Base-by-base conservation (phyloP, 2,797 vertebrate genomes). In the Sparidentex hasta region DNA sequence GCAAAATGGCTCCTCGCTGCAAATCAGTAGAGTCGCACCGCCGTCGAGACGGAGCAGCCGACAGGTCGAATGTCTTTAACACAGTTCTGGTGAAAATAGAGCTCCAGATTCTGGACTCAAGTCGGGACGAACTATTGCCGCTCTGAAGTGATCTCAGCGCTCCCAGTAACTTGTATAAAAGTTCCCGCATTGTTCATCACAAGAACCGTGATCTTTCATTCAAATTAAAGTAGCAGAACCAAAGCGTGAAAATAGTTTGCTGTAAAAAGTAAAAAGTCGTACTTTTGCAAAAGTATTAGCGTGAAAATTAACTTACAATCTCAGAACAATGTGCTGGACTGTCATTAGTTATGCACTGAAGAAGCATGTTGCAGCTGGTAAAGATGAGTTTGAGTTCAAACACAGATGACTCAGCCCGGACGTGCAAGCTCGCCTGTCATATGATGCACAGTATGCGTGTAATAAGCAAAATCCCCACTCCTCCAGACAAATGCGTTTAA, bases 71-170 rank as follows among this genome's bases (percentile, higher is more conserved):
- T 25, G 21, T 50, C 25, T 74, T n/a, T 59, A 12, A 80, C 58
- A 25, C 5, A 66, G 43, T 61, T 27, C 21, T 12, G 17, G 9
- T 62, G 55, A 68, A 21, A 48, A n/a, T 17, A 33, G 55, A 38
- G n/a, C 38, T 44, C 11, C 23, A 5, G 70, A 55, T 47, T 56
- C 65, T 57, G 12, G 20, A 16, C 68, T 55, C 73, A 64, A 71
- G 48, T 61, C 59, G 41, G 23, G 55, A 65, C 16, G 63, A 81
- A 48, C n/a, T 21, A 12, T 8, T 0, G 5, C 51, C 63, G 13
- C 27, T 52, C 7, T 74, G 11, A 69, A 65, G 33, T 50, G 2
- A 44, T 7, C 11, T 56, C 6, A 56, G 21, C 9, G 4, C 13
- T 56, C 1, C 4, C 20, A 48, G 7, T 23, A 50, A 57, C 12